These are phyloP conservation scores for Agrochola lychnidis DNA, from an alignment of 2,888 invertebrate species.

Conservation along the genomic window DNA sequence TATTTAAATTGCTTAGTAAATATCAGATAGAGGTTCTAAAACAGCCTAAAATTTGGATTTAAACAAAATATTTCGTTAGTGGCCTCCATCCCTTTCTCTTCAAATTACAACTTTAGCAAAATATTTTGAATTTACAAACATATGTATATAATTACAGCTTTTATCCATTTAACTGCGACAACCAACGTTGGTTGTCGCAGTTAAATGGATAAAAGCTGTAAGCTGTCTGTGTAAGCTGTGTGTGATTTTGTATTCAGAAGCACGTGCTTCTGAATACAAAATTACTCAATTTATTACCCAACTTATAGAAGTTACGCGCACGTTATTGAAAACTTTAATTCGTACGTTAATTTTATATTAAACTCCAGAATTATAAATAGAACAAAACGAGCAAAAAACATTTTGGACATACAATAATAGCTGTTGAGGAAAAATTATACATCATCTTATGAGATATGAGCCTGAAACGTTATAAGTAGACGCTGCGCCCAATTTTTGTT, in stretches of 20 bases:
- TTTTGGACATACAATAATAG: background rate
- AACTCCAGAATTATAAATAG: conserved; percentile 1
- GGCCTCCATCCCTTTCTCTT: background rate
- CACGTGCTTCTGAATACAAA: background rate
- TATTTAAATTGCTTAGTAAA: background rate
- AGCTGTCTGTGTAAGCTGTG: too few species aligned
- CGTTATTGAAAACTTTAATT: conserved; percentile 2
- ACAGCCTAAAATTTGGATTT: background rate
- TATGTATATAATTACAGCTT: background rate
- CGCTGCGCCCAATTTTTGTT: conserved; percentile 20
- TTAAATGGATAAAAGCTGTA: too few species aligned
- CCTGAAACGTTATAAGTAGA: background rate
- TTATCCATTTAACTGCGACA: background rate
- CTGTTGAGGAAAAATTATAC: background rate
- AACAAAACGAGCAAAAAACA: background rate
- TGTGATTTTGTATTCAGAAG: too few species aligned
- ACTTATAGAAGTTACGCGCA: background rate
- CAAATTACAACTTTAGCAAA: background rate
- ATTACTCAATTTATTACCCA: background rate
- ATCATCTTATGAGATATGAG: conserved; percentile 8
- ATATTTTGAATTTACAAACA: background rate
- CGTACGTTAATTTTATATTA: background rate
- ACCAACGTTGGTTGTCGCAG: too few species aligned
- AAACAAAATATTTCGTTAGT: background rate
- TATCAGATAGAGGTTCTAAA: background rate